Base-by-base conservation (phyloP, 2,797 vertebrate species). In the Helarctos malayanus region DNA sequence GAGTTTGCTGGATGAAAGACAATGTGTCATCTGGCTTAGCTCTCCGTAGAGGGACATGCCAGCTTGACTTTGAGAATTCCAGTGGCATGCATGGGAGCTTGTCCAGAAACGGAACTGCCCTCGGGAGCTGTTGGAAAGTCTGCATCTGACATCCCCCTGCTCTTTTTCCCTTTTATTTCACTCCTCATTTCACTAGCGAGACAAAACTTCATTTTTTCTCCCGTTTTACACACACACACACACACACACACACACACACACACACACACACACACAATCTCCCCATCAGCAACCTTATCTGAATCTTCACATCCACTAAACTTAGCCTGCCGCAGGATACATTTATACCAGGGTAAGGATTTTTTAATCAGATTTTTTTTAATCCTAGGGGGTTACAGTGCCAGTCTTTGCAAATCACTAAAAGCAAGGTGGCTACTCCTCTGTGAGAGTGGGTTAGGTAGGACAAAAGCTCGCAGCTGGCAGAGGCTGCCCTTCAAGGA, bases 221-320 rank as follows among this genome's bases (percentile, higher is more conserved):
- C n/a, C 54, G 25, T 75, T 47, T 95, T 94, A 61, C 61, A 52
- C 35, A 14, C n/a, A 12, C 32, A 14, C 27, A 83, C 32, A 78
- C 25, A 75, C n/a, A 54, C 49, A 75, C 47, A 49, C 80, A 61
- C 83, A 89, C 57, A 56, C 27, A 54, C 23, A 23, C 11, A 10
- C 9, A n/a, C 80, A 61, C 83, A 89, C 57, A 12, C 80, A 76
- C 45, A 76, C 69, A 63, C 0, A 89, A 13, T 47, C 82, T 88
- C 69, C n/a, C 68, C 88, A 82, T 75, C 38, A 71, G 85, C 59
- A 87, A 78, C 86, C 92, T 97, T 92, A 95, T 97, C 94, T 91
- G 59, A 88, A 52, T 94, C 89, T 97, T 96, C 84, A 96, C 23
- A 97, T 91, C 56, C n/a, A 85, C 78, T 49, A 84, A 81, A 78